These are phyloP conservation scores for Zaprionus taronus DNA, from an alignment of 1,140 invertebrate genomes.

Conservation along the genomic window DNA sequence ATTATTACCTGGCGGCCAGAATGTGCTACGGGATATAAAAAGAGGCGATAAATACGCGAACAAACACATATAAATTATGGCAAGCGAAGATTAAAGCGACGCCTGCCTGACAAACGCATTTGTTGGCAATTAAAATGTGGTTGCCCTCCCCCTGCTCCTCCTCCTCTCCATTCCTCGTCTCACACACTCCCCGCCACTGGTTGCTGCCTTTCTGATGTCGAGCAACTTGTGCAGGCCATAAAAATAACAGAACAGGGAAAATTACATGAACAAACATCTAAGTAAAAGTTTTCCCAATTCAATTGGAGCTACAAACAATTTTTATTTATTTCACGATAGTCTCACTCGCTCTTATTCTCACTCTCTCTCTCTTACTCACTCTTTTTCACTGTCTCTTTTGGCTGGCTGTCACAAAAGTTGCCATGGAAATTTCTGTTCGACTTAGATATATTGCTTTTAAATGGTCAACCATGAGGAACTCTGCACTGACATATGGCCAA, in stretches of 20 bases:
- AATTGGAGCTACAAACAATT: constrained; percentile 36
- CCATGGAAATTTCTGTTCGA: constrained; percentile 33
- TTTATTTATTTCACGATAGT: constrained; percentile 23
- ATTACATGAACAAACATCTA: constrained; percentile 46
- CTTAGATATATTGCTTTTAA: constrained; percentile 35
- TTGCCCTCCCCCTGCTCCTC: background rate
- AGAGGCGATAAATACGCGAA: constrained; percentile 34
- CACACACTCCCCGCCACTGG: background rate
- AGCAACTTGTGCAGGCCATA: constrained; percentile 11
- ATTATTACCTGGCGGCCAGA: constrained; percentile 40
- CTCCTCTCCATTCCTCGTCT: background rate
- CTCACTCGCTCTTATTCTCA: background rate
- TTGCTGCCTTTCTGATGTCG: background rate
- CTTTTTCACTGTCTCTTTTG: background rate
- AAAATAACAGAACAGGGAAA: constrained; percentile 35
- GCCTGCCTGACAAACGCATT: constrained; percentile 35
- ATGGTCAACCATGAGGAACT: constrained; percentile 20
- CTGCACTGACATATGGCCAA: constrained; percentile 15
- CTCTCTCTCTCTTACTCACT: background rate
- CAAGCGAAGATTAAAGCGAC: constrained; percentile 37
- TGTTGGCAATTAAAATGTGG: constrained; percentile 49
- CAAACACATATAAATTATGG: constrained; percentile 50
- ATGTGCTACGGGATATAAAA: constrained; percentile 23
- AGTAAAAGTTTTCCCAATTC: constrained; percentile 43
- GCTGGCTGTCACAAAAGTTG: constrained; percentile 39